phyloP scores from a whole-genome alignment of 1,140 invertebrate genomes.

The Adoxophyes honmai region DNA sequence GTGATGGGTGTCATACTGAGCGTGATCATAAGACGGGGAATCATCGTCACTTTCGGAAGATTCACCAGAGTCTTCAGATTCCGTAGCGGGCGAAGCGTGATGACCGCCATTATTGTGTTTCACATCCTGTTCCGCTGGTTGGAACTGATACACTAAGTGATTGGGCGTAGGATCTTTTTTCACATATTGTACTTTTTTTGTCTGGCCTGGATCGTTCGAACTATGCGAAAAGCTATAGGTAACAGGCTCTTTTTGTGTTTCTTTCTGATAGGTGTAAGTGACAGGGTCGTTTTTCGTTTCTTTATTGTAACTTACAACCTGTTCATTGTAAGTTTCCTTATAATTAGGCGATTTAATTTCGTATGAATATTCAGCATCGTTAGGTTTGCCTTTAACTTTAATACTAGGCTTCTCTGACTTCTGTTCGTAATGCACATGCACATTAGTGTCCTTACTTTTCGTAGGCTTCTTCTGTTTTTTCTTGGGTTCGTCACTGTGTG shows the following conservation, averaged over 20 bases:
- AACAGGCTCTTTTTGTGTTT: slow-evolving; percentile 41
- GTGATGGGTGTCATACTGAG: slow-evolving; percentile 13
- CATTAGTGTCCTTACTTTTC: slow-evolving; percentile 22
- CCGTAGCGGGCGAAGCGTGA: slow-evolving; percentile 16
- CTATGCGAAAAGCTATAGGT: slow-evolving; percentile 36
- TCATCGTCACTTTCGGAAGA: slow-evolving; percentile 19
- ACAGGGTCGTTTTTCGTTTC: slow-evolving; percentile 52
- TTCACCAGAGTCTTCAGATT: slow-evolving; percentile 20
- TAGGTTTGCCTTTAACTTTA: slow-evolving; percentile 31
- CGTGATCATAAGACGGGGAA: not conserved
- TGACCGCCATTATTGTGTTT: slow-evolving; percentile 24
- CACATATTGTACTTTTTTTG: slow-evolving; percentile 36
- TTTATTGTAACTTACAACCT: slow-evolving; percentile 58
- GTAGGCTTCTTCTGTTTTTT: slow-evolving; percentile 44
- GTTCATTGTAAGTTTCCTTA: slow-evolving; percentile 55
- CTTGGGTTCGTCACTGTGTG: slow-evolving; percentile 35
- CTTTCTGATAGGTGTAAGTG: slow-evolving; percentile 47
- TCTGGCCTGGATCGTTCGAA: slow-evolving; percentile 32
- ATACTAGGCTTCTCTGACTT: slow-evolving; percentile 28
- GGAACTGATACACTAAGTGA: slow-evolving; percentile 49
- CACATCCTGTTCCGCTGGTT: slow-evolving; percentile 36
- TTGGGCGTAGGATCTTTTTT: slow-evolving; percentile 37
- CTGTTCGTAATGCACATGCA: slow-evolving; percentile 26
- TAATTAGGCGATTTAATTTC: slow-evolving; percentile 60
- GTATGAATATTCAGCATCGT: slow-evolving; percentile 51